Base-by-base conservation (phyloP, 2,888 invertebrate genomes). In the Molorchus minor region DNA sequence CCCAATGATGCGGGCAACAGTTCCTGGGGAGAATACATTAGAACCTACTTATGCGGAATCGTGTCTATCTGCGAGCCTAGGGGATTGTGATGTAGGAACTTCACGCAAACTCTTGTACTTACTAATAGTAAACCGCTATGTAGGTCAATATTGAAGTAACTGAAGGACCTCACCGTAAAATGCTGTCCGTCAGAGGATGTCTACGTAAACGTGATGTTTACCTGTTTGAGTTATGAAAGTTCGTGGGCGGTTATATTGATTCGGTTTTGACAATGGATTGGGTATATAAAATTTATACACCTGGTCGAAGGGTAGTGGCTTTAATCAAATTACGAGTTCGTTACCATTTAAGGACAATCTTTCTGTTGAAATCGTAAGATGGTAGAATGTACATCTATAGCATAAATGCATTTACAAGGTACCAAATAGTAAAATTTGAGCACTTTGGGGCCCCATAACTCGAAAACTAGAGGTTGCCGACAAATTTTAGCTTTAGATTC, bases 1-100 rank as follows among this genome's bases (percentile, higher is more conserved):
- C 8, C 8, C 8, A 8, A 8, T 25, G 25, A 25, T 25, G 8
- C 8, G 8, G 36, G 3, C 20, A 19, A 35, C 20, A n/a, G n/a
- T n/a, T n/a, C n/a, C n/a, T n/a, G n/a, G n/a, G n/a, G 19, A 33
- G 47, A 35, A 36, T 47, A 47, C 36, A 47, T 47, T 35, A 20
- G 19, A 35, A 36, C 35, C 35, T 20, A 47, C 47, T 47, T 35
- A 47, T 47, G 20, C 21, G 20, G 45, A 10, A 47, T 38, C 38
- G 21, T 49, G 49, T 38, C 25, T 25, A 49, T 15, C 38, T 5
- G 16, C 21, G 8, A 10, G 49, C 25, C 49, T 25, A 12, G 21
- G 19, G 49, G 38, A 25, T 25, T 25, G 3, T 3, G 25, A 25
- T 25, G 4, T 25, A 25, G 8, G 3, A 25, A 25, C 4, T 25